These are phyloP conservation scores for Eilema depressum DNA, from an alignment of 2,888 invertebrate species.

Conservation along the genomic window DNA sequence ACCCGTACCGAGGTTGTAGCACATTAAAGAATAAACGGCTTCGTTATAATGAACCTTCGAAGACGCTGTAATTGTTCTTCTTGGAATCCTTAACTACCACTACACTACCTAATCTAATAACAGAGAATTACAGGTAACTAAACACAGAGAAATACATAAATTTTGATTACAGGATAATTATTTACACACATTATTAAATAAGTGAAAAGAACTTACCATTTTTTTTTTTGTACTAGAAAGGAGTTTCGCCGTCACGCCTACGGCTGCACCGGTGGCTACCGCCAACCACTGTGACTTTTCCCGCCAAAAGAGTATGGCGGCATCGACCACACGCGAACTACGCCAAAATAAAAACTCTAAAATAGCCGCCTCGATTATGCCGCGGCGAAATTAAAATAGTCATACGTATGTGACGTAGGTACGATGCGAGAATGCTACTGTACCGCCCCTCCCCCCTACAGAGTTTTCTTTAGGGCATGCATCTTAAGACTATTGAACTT, in stretches of 20 bases:
- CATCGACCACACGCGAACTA: conserved; percentile 85
- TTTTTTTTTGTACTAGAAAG: conserved; percentile 11
- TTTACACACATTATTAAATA: conserved; percentile 2
- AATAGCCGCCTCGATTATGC: conserved; percentile 78
- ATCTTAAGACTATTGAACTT: conserved; percentile 8
- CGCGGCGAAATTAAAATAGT: conserved; percentile 82
- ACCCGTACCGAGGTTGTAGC: background rate
- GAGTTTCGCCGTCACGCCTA: conserved; percentile 26
- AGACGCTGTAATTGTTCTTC: background rate
- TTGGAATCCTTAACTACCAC: no score
- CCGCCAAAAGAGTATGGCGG: conserved; percentile 79
- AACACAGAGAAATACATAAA: background rate
- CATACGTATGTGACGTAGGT: conserved; percentile 59
- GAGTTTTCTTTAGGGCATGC: conserved; percentile 48
- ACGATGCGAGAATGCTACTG: conserved; percentile 54
- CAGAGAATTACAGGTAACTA: background rate
- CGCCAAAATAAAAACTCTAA: conserved; percentile 85
- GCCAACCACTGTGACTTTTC: conserved; percentile 76
- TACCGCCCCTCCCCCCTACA: conserved; percentile 75
- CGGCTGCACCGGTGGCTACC: conserved; percentile 68
- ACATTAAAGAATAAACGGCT: background rate
- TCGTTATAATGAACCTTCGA: no score
- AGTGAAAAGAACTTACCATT: conserved; percentile 22
- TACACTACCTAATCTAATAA: background rate
- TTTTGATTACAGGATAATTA: background rate